Evolutionary conservation across 1,140 invertebrate species (phyloP).

Genomic region (Trachymyrmex cornetzi): DNA sequence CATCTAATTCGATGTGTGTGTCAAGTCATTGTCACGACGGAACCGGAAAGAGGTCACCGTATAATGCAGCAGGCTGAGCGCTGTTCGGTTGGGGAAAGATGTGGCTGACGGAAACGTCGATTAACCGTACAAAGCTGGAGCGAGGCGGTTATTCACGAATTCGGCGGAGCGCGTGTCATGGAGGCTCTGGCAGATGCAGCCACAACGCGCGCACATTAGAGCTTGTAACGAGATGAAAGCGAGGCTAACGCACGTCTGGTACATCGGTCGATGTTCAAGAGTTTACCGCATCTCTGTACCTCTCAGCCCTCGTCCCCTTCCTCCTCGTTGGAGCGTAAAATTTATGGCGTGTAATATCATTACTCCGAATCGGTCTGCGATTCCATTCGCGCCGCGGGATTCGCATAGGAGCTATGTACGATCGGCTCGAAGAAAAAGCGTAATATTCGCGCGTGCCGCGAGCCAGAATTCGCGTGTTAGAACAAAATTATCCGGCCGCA

Average conservation of each 20-base stretch:
- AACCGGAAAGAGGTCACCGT: neutral
- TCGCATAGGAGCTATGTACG: constrained; percentile 27
- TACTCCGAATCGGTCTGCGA: constrained; percentile 57
- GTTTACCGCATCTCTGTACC: constrained; percentile 24
- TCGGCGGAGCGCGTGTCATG: neutral
- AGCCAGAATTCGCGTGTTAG: constrained; percentile 67
- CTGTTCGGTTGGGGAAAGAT: neutral
- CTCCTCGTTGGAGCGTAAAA: constrained; percentile 28
- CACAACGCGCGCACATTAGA: constrained; percentile 45
- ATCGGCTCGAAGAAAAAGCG: constrained; percentile 7
- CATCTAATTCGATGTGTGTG: neutral
- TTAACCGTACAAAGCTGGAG: constrained; percentile 24
- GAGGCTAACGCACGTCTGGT: constrained; percentile 36
- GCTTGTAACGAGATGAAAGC: constrained; percentile 27
- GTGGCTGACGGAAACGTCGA: constrained; percentile 39
- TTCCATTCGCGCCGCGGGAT: constrained; percentile 47
- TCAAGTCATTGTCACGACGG: neutral
- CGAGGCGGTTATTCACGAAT: neutral
- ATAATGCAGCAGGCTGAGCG: neutral
- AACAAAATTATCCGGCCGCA: constrained; percentile 71
- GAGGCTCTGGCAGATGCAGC: constrained; percentile 22
- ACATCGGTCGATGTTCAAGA: constrained; percentile 51
- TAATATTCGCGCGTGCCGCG: constrained; percentile 26
- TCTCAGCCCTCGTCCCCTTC: neutral
- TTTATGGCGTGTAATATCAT: constrained; percentile 73